Conservation (phyloP, 2,888 invertebrate genomes). For the Acronicta leporina region DNA sequence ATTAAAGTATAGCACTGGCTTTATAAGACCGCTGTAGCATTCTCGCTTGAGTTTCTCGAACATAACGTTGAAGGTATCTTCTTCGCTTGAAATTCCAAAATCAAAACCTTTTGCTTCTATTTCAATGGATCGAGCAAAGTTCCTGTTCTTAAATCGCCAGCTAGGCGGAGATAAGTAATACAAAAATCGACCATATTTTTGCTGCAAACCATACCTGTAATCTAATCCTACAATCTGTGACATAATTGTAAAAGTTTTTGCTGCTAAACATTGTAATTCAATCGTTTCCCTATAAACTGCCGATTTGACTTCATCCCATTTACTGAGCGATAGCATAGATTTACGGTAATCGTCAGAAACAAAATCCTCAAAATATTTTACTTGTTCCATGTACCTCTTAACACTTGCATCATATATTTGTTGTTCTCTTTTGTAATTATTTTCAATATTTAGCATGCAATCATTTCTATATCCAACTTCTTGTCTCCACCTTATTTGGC, state of each 20-base stretch:
- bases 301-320: conserved; percentile 82
- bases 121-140: conserved; percentile 81
- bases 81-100: conserved; percentile 72
- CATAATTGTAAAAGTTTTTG: conserved; percentile 71
- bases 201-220: conserved; percentile 90
- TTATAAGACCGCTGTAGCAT: conserved; percentile 72
- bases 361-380: conserved; percentile 89
- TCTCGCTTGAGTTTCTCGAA: conserved; percentile 85
- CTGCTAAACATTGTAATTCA: conserved; percentile 81
- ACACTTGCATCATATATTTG: conserved; percentile 81
- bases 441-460: conserved; percentile 86
- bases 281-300: conserved; percentile 78
- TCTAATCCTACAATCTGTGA: conserved; percentile 89
- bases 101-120: conserved; percentile 83
- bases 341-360: conserved; percentile 89
- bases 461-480: conserved; percentile 83
- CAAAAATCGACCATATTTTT: conserved; percentile 92
- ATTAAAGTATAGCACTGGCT: conserved; percentile 89
- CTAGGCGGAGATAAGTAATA: conserved; percentile 90
- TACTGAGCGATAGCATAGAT: conserved; percentile 87
- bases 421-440: conserved; percentile 87
- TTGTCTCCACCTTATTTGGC: conserved; percentile 64
- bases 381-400: conserved; percentile 84
- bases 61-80: conserved; percentile 77
- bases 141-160: conserved; percentile 89